Base-by-base conservation (phyloP, 37 sponge, comb jelly and placozoan species). In the Hexactinellida sp. region DNA sequence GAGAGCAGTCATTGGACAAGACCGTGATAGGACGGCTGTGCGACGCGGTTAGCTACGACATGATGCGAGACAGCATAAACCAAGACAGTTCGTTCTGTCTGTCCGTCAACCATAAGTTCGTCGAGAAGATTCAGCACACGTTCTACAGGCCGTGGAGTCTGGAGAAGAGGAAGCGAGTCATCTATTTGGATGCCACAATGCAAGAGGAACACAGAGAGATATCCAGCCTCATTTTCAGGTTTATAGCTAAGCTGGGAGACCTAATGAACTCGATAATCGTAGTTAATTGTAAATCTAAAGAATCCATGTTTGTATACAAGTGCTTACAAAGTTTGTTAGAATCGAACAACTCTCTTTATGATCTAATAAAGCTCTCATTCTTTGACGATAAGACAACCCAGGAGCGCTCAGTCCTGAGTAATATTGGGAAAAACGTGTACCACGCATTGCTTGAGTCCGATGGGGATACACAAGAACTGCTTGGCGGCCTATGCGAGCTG, bases 241-340 rank as follows among this genome's bases (percentile, higher is more conserved):
- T 63, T 23, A 63, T 63, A 21, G 76, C 76, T 25, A 10, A 63
- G 76, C 76, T 63, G 19, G 76, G 28, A 28, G 76, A 63, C 76
- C 25, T 63, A n/a, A 63, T 63, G 76, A 63, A 63, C 76, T 63
- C 76, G 25, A n/a, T 63, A 32, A n/a, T 63, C 76, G 30, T 63
- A 25, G 30, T 63, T 7, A 10, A 63, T 23, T 63, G 76, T 63
- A 23, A 32, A 1, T 63, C 76, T 10, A 25, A 25, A 25, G 13
- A 19, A 47, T 7, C 76, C 5, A 3, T 63, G 21, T 23, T 63
- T 3, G 13, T 63, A 10, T 28, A 63, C 30, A 63, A 63, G 34
- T 63, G 76, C 13, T n/a, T 63, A 25, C 76, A 63, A 63, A 63
- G 21, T 63, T n/a, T 63, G 28, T 10, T 63, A 10, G 21, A 21